phyloP scores from a whole-genome alignment of 2,113 vertebrate genomes.

The Sylvilagus bachmani region DNA sequence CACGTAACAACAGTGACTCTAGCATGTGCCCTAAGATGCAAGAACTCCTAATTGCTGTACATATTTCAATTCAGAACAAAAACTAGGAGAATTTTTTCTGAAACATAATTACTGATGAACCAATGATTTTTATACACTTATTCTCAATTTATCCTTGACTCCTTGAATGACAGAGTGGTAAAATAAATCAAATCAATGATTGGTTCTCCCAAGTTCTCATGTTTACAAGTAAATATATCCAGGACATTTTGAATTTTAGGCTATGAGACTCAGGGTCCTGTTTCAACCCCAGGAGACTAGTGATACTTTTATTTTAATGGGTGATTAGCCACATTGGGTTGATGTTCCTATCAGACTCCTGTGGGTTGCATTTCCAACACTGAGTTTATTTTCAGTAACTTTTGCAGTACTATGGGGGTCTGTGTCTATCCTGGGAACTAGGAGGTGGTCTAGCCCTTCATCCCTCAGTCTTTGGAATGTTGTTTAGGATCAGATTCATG shows the following conservation, averaged over 20 bases:
- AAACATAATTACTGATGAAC: conserved; percentile 8
- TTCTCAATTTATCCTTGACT: conserved; percentile 28
- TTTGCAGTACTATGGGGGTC: neutral
- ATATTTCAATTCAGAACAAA: conserved; percentile 46
- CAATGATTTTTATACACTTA: neutral
- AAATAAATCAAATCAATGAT: neutral
- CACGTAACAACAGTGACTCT: neutral
- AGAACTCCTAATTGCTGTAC: neutral
- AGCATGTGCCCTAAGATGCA: neutral
- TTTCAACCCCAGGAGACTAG: neutral
- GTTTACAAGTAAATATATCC: conserved; percentile 33
- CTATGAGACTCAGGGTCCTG: neutral
- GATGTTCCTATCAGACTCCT: neutral
- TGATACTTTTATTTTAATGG: conserved; percentile 30
- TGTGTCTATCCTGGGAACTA: neutral
- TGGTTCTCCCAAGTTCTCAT: conserved; percentile 5
- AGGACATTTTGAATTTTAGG: neutral
- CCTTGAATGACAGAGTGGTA: neutral
- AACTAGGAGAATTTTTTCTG: neutral
- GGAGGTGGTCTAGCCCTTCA: neutral
- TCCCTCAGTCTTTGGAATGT: conserved; percentile 1
- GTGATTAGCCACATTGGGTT: neutral
- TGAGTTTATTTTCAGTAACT: neutral
- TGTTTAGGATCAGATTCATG: conserved; percentile 33
- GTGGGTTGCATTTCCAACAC: neutral